Percentiles rank a stretch among this genome's conserved stretches.
Conservation (phyloP, 2,113 vertebrate species). For the Grammomys dolichurus region DNA sequence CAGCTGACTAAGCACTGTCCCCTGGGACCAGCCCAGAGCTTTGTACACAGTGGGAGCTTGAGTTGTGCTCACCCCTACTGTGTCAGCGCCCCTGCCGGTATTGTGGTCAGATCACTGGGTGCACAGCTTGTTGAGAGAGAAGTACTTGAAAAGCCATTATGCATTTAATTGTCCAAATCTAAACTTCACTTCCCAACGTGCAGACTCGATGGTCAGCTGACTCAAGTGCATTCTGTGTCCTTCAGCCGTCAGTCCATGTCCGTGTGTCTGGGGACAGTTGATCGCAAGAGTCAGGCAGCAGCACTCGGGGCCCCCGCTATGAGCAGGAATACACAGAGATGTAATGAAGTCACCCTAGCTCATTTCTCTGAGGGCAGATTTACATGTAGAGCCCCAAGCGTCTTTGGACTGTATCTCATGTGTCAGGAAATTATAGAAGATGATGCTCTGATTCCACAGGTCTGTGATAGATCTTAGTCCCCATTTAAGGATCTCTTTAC, state of each 20-base stretch:
- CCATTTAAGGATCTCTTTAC: not conserved
- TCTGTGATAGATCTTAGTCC: not conserved
- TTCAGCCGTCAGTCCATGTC: not conserved
- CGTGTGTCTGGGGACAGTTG: rapidly evolving
- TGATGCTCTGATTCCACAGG: not conserved
- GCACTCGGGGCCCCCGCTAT: rapidly evolving
- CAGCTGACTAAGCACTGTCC: not conserved
- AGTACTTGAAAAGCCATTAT: constrained; percentile 29
- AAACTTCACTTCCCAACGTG: not conserved
- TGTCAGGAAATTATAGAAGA: not conserved
- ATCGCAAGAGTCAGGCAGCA: rapidly evolving
- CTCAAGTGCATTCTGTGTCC: rapidly evolving
- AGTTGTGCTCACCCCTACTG: not conserved
- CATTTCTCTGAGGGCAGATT: not conserved
- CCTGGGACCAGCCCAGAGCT: not conserved
- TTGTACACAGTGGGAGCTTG: rapidly evolving
- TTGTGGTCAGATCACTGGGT: not conserved
- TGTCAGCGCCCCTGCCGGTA: not conserved
- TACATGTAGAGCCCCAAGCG: rapidly evolving
- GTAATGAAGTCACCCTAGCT: rapidly evolving
- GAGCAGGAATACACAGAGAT: rapidly evolving
- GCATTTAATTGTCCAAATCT: constrained; percentile 44
- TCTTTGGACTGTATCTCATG: not conserved
- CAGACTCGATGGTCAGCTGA: not conserved
- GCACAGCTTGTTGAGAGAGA: not conserved